Base-by-base conservation (phyloP, 1,140 invertebrate genomes). In the Dendrolimus kikuchii region DNA sequence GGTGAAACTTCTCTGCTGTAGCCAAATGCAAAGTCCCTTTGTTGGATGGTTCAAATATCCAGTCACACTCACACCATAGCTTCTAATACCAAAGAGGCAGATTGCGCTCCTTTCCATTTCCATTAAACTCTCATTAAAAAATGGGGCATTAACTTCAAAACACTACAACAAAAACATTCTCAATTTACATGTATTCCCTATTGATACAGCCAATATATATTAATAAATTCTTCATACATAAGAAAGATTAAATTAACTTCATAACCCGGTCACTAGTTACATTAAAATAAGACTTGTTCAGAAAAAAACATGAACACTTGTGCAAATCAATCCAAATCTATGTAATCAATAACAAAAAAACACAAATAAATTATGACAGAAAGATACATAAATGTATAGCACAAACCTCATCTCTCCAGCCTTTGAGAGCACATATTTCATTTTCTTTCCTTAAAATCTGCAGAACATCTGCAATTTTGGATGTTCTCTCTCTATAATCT, bases 31-130 rank as follows among this genome's bases (percentile, higher is more conserved):
- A 44, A 97, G 78, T 6, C 95, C 94, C 81, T 93, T 93, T 46
- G 92, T 91, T 8, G 93, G 93, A 86, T 96, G 92, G 70, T 91
- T 91, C 7, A 96, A 93, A 84, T 96, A 99, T 7, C 96, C 97
- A 87, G 96, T 98, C 51, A 99, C 96, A 77, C 97, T 95, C 38
- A 97, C 94, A 46, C 97, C 97, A 87, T 97, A 98, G 77, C 96
- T 96, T 61, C 94, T 91, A 65, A 97, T 94, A 43, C 97, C 97
- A 90, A 99, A 97, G 51, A 98, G 87, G 85, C 96, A 96, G 49
- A 95, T 95, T 41, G 95, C 96, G 60, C 95, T 95, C 62, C 96
- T 89, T 80, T 98, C 96, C 93, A 98, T 96, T 87, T 96, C 94
- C 66, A 98, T 88, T 7, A 87, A 51, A 92, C 91, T 65, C 89